Percentiles rank a stretch among this genome's conserved stretches.
These are phyloP conservation scores for Polypterus senegalus DNA, from an alignment of 2,113 vertebrate species.

Conservation along the genomic window DNA sequence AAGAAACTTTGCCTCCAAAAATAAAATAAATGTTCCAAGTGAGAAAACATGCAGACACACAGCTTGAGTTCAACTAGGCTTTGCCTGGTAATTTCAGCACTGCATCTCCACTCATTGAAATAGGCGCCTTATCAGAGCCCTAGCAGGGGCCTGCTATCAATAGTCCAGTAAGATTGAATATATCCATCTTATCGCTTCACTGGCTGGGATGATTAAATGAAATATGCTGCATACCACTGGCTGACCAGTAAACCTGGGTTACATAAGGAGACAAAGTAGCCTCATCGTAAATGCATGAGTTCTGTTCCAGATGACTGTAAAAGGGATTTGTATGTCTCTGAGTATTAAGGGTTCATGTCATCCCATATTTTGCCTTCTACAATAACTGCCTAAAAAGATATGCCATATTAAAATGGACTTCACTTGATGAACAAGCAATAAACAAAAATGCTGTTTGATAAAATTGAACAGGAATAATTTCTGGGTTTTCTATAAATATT, in stretches of 20 bases:
- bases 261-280: not conserved
- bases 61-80: conserved; percentile 2
- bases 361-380: not conserved
- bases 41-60: conserved; percentile 6
- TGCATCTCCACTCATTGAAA: conserved; percentile 26
- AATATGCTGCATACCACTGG: conserved; percentile 17
- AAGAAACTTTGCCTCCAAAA: too few species aligned
- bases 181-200: conserved; percentile 31
- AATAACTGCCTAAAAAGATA: not conserved
- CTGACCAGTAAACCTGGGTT: conserved; percentile 4
- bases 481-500: too few species aligned
- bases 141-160: conserved; percentile 30
- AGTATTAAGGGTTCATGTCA: not conserved
- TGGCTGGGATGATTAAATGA: conserved; percentile 33
- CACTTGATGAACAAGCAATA: too few species aligned
- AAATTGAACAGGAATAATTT: too few species aligned
- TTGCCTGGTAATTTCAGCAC: conserved; percentile 31
- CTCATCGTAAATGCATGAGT: conserved; percentile 6
- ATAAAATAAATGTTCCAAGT: too few species aligned
- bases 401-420: too few species aligned
- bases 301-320: not conserved
- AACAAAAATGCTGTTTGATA: too few species aligned
- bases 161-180: conserved; percentile 30
- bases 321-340: not conserved
- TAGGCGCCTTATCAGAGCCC: conserved; percentile 42